Percentiles rank a stretch among this genome's conserved stretches.
Conservation (phyloP, 35 echinoderm and acorn worm species). For the Patiria miniata region DNA sequence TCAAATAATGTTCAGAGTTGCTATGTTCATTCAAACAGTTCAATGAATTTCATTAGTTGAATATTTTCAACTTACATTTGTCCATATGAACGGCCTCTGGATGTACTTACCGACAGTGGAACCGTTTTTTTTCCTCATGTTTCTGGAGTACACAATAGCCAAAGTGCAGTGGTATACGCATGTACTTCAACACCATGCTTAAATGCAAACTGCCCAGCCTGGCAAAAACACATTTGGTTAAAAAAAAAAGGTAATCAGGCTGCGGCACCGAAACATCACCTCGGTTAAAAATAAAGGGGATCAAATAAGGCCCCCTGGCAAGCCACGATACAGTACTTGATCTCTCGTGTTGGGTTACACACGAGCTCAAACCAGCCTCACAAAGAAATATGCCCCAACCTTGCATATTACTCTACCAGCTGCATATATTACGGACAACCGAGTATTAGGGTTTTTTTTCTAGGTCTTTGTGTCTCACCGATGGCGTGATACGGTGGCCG, state of each 20-base stretch:
- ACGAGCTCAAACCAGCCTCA: not conserved
- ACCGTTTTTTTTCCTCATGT: no score
- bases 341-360: not conserved
- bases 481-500: not conserved
- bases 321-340: not conserved
- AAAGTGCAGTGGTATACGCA: no score
- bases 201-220: no score
- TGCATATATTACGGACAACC: not conserved
- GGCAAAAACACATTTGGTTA: not conserved
- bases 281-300: no score
- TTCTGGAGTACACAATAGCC: no score
- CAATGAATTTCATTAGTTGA: no score
- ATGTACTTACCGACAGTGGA: no score
- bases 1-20: no score
- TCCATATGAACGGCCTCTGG: no score
- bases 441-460: not conserved
- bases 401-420: slow-evolving; percentile 7
- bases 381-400: not conserved
- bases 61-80: no score
- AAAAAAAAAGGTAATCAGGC: not conserved
- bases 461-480: not conserved
- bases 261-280: not conserved
- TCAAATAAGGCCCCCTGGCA: not conserved
- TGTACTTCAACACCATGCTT: no score
- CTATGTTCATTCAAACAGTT: no score